Percentiles rank a stretch among this genome's conserved stretches.
phyloP scores from a whole-genome alignment of 1,140 invertebrate genomes.

The Aphelinus certus region DNA sequence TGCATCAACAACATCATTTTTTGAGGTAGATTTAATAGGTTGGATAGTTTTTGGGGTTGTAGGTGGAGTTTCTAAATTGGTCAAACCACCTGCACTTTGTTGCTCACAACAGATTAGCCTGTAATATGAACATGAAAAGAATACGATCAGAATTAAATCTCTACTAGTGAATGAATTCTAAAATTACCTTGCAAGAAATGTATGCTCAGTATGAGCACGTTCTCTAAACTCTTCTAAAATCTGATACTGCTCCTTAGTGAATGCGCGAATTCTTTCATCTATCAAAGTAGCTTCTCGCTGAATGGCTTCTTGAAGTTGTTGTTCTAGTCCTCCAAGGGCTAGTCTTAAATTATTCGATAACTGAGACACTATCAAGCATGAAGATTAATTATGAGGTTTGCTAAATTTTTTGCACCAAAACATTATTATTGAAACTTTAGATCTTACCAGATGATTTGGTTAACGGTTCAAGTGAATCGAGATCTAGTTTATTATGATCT shows the following conservation, averaged over 20 bases:
- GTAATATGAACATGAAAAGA: not conserved
- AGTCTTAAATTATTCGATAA: slow-evolving; percentile 54
- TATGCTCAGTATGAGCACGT: slow-evolving; percentile 64
- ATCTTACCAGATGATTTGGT: slow-evolving; percentile 58
- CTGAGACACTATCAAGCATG: slow-evolving; percentile 49
- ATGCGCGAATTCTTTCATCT: slow-evolving; percentile 66
- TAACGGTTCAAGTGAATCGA: slow-evolving; percentile 51
- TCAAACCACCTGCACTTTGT: slow-evolving; percentile 43
- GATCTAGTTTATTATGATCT: slow-evolving; percentile 49
- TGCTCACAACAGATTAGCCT: slow-evolving; percentile 52
- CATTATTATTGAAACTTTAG: slow-evolving; percentile 10
- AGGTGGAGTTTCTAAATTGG: slow-evolving; percentile 48
- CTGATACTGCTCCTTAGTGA: slow-evolving; percentile 65
- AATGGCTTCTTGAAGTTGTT: slow-evolving; percentile 63
- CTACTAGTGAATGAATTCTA: not conserved
- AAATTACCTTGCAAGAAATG: slow-evolving; percentile 59
- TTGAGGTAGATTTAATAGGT: slow-evolving; percentile 46
- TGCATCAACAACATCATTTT: slow-evolving; percentile 41
- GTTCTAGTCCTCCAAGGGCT: slow-evolving; percentile 62
- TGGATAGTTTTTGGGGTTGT: slow-evolving; percentile 48
- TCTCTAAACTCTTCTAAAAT: slow-evolving; percentile 65
- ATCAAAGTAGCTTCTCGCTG: slow-evolving; percentile 60
- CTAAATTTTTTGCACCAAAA: not conserved
- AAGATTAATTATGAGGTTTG: too few relatives aligned
- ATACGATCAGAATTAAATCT: slow-evolving; percentile 6